Conservation (phyloP, 2,113 vertebrate genomes). For the Xyliphius kryptos region DNA sequence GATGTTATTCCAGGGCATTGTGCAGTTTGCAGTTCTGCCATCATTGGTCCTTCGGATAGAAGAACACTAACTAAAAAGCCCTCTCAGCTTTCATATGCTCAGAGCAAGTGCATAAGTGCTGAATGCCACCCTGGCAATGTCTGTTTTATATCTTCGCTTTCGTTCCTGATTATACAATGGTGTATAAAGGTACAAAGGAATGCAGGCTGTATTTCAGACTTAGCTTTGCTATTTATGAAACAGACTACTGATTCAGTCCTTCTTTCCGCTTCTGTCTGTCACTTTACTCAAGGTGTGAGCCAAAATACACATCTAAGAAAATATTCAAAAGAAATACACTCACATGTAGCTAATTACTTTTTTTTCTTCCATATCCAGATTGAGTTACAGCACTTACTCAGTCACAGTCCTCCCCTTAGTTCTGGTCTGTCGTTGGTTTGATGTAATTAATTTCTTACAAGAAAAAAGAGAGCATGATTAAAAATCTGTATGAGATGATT, state of each 20-base stretch:
- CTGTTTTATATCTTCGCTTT: neutral
- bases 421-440: too few relatives aligned
- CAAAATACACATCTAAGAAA: slow-evolving; percentile 11
- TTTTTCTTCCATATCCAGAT: slow-evolving; percentile 15
- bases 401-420: too few relatives aligned
- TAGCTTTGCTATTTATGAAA: neutral
- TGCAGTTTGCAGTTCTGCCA: neutral
- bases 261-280: slow-evolving; percentile 9
- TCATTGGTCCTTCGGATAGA: neutral
- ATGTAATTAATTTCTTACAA: too few relatives aligned
- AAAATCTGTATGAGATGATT: too few relatives aligned
- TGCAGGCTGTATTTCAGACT: neutral
- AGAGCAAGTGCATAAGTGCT: slow-evolving; percentile 1
- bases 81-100: neutral
- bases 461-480: too few relatives aligned
- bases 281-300: slow-evolving; percentile 2
- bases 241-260: neutral
- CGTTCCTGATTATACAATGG: neutral
- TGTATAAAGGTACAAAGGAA: neutral
- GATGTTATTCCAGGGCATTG: slow-evolving; percentile 21
- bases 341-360: neutral
- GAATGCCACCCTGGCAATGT: slow-evolving; percentile 11
- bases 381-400: too few relatives aligned
- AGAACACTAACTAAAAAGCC: neutral
- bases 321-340: neutral